Conservation (phyloP, 2,113 vertebrate genomes). For the Megaleporinus macrocephalus region DNA sequence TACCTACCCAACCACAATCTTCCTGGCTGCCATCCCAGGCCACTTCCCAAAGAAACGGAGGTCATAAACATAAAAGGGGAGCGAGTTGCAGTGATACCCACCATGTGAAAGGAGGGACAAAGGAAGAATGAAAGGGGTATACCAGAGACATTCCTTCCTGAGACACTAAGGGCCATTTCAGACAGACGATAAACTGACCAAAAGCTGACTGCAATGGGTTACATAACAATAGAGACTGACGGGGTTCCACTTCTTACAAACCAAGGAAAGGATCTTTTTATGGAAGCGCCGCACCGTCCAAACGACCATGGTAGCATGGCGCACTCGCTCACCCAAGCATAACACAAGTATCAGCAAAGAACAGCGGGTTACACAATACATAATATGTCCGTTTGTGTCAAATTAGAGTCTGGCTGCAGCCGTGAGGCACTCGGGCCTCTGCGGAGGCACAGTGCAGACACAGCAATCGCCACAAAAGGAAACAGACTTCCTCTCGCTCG, state of each 20-base stretch:
- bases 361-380: neutral
- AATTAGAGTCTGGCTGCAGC: constrained; percentile 14
- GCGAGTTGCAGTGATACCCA: constrained; percentile 45
- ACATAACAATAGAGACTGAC: constrained; percentile 38
- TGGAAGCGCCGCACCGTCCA: neutral
- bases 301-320: neutral
- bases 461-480: constrained; percentile 57
- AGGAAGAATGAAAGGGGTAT: constrained; percentile 40
- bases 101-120: constrained; percentile 49
- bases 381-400: constrained; percentile 29
- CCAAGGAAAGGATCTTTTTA: neutral
- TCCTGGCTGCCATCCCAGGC: constrained; percentile 56
- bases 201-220: constrained; percentile 39
- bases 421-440: constrained; percentile 41
- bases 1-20: constrained; percentile 50
- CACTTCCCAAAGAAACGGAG: constrained; percentile 58
- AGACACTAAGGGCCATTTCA: constrained; percentile 32
- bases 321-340: neutral
- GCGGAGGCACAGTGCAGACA: constrained; percentile 38
- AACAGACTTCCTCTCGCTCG: constrained; percentile 51
- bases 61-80: constrained; percentile 58
- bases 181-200: constrained; percentile 48
- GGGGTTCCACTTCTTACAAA: constrained; percentile 10
- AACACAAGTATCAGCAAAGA: constrained; percentile 22
- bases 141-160: constrained; percentile 42